Evolutionary conservation across 2,888 invertebrate genomes (phyloP).

Genomic region (Agrochola lychnidis): DNA sequence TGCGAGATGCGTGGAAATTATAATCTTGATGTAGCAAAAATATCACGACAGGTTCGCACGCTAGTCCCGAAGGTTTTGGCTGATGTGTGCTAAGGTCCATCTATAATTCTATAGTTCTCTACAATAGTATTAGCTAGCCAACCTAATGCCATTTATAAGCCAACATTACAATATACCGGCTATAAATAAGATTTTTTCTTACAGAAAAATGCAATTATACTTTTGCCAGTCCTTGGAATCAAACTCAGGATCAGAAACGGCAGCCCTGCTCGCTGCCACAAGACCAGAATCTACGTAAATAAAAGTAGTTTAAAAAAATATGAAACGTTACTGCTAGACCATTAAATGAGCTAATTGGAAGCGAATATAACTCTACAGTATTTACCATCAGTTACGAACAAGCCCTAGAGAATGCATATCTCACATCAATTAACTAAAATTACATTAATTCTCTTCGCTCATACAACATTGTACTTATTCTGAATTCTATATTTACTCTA

Average conservation of each 20-base stretch:
- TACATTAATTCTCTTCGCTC: constrained; percentile 30
- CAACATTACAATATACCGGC: background rate
- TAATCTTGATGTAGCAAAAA: constrained; percentile 4
- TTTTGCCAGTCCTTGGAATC: constrained; percentile 6
- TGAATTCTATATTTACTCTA: constrained; percentile 39
- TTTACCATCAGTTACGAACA: constrained; percentile 43
- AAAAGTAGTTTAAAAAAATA: constrained; percentile 8
- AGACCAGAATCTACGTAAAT: constrained; percentile 23
- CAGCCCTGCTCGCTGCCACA: background rate
- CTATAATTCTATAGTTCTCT: background rate
- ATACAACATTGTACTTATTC: constrained; percentile 16
- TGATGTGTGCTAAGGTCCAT: background rate
- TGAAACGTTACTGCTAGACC: background rate
- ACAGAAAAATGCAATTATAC: constrained; percentile 6
- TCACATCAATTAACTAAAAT: constrained; percentile 55
- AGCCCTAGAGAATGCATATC: constrained; percentile 41
- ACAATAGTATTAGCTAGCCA: background rate
- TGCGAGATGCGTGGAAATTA: constrained; percentile 10
- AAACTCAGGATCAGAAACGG: constrained; percentile 4
- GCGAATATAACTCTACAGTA: constrained; percentile 35
- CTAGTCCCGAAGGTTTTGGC: background rate
- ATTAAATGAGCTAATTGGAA: constrained; percentile 37
- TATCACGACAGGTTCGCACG: background rate
- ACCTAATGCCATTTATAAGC: constrained; percentile 1
- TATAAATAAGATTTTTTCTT: constrained; percentile 23